Base-by-base conservation (phyloP, 2,797 vertebrate species). In the Chrosomus eos region DNA sequence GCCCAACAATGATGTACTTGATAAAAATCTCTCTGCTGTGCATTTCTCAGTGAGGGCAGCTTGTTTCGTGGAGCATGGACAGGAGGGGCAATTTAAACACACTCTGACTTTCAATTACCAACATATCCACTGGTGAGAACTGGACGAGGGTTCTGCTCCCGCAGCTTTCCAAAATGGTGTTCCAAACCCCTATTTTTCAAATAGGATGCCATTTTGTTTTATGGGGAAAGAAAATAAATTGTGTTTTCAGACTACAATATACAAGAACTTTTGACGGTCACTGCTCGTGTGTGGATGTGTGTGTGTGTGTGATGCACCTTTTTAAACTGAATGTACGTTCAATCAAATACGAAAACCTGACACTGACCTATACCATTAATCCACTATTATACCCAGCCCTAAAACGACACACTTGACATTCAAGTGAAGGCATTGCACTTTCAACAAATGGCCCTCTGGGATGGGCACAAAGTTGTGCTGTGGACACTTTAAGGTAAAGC, bases 21-120 rank as follows among this genome's bases (percentile, higher is more conserved):
- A 38, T 13, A 43, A 62, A 77, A 58, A 26, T 38, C 28, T 62
- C 18, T 31, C n/a, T 21, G 21, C 28, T 82, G 21, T 48, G 60
- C 43, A 7, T n/a, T 71, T 19, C 23, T 31, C 13, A 26, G 45
- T 80, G 16, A 68, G 8, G 31, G 16, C 40, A 40, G 43, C 58
- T 83, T 64, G 21, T 76, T 40, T 28, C 8, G 3, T 74, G 48
- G 71, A 2, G 18, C 31, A 62, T 81, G 66, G 68, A 76, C 33
- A 77, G 66, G 79, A 82, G 48, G 38, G 40, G 31, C 26, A 77
- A 36, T 81, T 86, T 58, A 79, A 19, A 78, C 53, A 71, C 80
- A 53, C 68, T 67, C 40, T 80, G 85, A 72, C 81, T 88, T 88
- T 88, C 87, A 84, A 88, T 88, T 88, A 88, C 82, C 78, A 62